phyloP scores from a whole-genome alignment of 2,113 vertebrate species.

The Rutilus rutilus region DNA sequence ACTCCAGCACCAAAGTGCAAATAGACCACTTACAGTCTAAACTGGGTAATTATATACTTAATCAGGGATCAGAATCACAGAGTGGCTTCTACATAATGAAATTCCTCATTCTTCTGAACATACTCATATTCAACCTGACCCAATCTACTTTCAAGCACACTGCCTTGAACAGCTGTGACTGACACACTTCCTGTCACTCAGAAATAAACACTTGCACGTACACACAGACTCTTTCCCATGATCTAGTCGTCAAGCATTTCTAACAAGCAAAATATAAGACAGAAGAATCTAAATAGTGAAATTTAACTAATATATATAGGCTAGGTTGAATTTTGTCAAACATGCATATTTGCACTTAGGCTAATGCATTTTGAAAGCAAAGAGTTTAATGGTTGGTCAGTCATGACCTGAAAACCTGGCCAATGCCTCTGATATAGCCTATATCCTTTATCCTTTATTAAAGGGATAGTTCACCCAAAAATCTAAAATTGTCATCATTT shows the following conservation, averaged over 20 bases:
- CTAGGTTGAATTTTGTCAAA: no score
- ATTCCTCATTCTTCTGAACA: slow-evolving; percentile 64
- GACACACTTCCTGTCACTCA: slow-evolving; percentile 47
- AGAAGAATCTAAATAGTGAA: no score
- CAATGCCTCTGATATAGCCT: no score
- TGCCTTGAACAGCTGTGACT: slow-evolving; percentile 59
- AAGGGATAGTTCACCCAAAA: no score
- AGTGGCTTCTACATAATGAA: slow-evolving; percentile 66
- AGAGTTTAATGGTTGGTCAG: no score
- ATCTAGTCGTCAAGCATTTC: not conserved
- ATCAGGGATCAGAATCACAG: slow-evolving; percentile 71
- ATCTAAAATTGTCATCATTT: no score
- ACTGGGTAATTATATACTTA: slow-evolving; percentile 79
- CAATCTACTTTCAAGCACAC: slow-evolving; percentile 40
- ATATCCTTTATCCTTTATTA: no score
- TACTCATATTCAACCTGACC: slow-evolving; percentile 35
- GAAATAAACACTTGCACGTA: slow-evolving; percentile 2
- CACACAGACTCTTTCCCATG: not conserved
- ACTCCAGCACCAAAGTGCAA: slow-evolving; percentile 74
- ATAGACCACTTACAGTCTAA: slow-evolving; percentile 81
- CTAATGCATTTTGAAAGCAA: no score
- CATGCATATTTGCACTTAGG: no score
- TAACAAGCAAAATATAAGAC: not conserved
- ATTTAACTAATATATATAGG: no score
- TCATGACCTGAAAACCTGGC: no score